phyloP scores from a whole-genome alignment of 2,888 invertebrate genomes.

The Cryptophagus acutangulus region DNA sequence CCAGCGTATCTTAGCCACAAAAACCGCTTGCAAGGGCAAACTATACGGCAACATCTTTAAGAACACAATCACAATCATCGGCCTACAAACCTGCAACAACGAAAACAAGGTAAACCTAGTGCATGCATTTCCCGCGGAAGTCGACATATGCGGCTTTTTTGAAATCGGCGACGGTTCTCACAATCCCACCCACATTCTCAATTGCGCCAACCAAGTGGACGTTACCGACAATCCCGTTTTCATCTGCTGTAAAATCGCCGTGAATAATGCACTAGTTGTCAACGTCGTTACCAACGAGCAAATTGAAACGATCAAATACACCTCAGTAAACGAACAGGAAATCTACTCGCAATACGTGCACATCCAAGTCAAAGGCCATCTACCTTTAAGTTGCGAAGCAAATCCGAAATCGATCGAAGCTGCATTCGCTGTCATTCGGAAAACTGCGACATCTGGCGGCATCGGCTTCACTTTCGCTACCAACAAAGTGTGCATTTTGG shows the following conservation, averaged over 20 bases:
- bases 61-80: constrained; percentile 63
- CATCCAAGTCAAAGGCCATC: constrained; percentile 60
- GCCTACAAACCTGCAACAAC: constrained; percentile 59
- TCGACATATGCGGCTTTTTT: constrained; percentile 72
- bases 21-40: constrained; percentile 50
- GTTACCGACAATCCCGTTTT: constrained; percentile 76
- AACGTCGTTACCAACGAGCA: constrained; percentile 68
- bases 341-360: constrained; percentile 67
- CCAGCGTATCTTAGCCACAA: not conserved
- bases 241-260: constrained; percentile 52
- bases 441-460: constrained; percentile 64
- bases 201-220: constrained; percentile 62
- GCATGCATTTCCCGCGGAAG: constrained; percentile 67
- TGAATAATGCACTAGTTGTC: constrained; percentile 56
- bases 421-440: constrained; percentile 59
- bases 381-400: constrained; percentile 62
- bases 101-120: constrained; percentile 55
- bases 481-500: constrained; percentile 62
- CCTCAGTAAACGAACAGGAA: constrained; percentile 58
- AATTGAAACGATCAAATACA: constrained; percentile 61
- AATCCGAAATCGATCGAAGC: constrained; percentile 56
- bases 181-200: constrained; percentile 59
- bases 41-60: constrained; percentile 72
- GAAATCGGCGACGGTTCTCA: constrained; percentile 51
- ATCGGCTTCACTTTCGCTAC: constrained; percentile 62